Conservation (phyloP, 2,113 vertebrate genomes). For the Pholis gunnellus region DNA sequence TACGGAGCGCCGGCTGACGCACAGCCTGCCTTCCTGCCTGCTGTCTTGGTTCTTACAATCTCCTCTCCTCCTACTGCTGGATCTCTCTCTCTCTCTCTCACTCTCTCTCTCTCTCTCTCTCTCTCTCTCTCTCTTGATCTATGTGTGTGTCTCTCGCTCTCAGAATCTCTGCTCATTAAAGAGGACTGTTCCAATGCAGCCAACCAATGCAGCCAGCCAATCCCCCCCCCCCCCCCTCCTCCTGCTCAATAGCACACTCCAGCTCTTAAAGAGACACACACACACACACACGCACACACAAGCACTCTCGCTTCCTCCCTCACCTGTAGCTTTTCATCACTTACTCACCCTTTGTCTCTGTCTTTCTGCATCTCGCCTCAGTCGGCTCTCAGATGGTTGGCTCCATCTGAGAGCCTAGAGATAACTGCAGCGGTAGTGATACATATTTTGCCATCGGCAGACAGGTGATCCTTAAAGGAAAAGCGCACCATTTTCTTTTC, state of each 20-base stretch:
- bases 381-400: background rate
- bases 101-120: conserved; percentile 50
- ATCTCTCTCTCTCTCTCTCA: conserved; percentile 52
- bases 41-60: conserved; percentile 63
- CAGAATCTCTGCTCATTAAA: conserved; percentile 78
- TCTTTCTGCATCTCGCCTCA: background rate
- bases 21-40: conserved; percentile 62
- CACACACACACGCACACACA: background rate
- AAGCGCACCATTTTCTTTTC: background rate
- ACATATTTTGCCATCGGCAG: background rate
- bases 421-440: background rate
- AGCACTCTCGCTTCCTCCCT: conserved; percentile 11
- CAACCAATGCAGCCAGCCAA: conserved; percentile 16
- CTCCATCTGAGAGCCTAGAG: background rate
- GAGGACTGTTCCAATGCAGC: conserved; percentile 81
- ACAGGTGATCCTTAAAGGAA: background rate
- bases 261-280: conserved; percentile 79
- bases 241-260: conserved; percentile 70
- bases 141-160: conserved; percentile 33
- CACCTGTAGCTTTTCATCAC: conserved; percentile 64
- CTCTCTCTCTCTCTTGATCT: conserved; percentile 40
- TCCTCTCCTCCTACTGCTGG: conserved; percentile 64
- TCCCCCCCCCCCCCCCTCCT: background rate
- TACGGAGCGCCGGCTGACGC: conserved; percentile 72
- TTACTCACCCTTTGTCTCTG: conserved; percentile 3